Evolutionary conservation across 2,888 invertebrate species (phyloP), one percentile per base, ranked within the genome.

Genomic region (Frankliniella intonsa): DNA sequence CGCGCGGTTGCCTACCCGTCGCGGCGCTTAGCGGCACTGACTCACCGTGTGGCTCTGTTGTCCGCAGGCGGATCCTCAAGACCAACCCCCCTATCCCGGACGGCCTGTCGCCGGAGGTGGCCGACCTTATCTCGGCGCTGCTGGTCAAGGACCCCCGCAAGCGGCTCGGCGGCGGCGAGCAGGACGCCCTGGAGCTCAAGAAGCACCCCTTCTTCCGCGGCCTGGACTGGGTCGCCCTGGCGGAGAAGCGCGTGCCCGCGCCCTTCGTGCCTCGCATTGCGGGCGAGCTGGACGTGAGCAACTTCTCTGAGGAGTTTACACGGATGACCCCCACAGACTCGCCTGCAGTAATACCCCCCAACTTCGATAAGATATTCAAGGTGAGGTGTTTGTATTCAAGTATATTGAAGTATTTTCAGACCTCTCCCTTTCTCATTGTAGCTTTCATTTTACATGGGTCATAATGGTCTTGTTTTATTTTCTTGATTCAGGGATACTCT

Each of bases 261-360:
- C 98, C 98, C 1, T 97, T 98, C 89, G 93, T 94, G 85, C 99
- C 98, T n/a, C 91, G 91, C 83, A 93, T 98, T 83, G 88, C 89
- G 81, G 88, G 94, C 88, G 97, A 97, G 88, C 90, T 96, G 84
- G 98, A 99, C 89, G 96, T 97, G 19, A 95, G 96, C 87, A 98
- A 99, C 90, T 99, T 99, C 88, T 95, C 97, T 80, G 96, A 96
- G 84, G 98, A 99, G 89, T 99, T 99, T 89, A 99, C 98, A 0
- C 92, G 93, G 86, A 95, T 97, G 93, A 91, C 93, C 81, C 94
- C 97, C 11, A 93, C 95, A 0, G 97, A 98, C 89, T 97, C 97
- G 9, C 97, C 97, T 0, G 96, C 96, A 25, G 93, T 95, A 83
- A 93, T 95, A 82, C 97, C 97, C 69, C 92, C 93, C 80, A 93